Evolutionary conservation across 2,113 vertebrate species (phyloP).

Genomic region (Jacana jacana): DNA sequence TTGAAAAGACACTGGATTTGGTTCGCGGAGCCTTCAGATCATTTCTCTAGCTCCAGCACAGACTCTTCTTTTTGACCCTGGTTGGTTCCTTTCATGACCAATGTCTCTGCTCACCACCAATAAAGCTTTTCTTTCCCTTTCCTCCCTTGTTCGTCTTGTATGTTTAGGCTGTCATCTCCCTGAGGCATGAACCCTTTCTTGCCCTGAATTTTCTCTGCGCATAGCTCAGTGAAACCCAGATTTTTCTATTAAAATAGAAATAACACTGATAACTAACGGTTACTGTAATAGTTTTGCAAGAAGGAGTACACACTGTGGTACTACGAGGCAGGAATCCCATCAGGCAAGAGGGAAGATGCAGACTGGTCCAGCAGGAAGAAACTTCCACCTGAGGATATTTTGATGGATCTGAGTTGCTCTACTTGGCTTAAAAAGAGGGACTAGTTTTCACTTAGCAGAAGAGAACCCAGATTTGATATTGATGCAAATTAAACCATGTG

Average conservation of each 20-base stretch:
- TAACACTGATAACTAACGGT: background rate
- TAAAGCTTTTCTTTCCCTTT: background rate
- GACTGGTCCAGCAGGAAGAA: background rate
- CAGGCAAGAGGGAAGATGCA: background rate
- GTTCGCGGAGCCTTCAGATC: background rate
- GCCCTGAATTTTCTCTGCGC: background rate
- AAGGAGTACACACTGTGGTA: fast-evolving
- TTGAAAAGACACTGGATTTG: background rate
- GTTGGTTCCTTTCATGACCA: background rate
- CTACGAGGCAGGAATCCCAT: background rate
- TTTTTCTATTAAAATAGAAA: background rate
- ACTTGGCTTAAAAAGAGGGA: background rate
- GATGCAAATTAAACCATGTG: background rate
- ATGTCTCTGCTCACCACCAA: background rate
- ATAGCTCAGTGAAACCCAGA: background rate
- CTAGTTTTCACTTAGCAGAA: background rate
- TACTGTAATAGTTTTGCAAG: background rate
- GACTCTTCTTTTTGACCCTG: background rate
- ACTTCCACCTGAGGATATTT: background rate
- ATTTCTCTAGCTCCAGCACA: background rate
- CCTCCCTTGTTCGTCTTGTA: background rate
- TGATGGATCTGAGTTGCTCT: background rate
- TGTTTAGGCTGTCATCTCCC: background rate
- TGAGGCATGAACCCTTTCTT: background rate
- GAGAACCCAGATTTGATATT: background rate